These are phyloP conservation scores for Uropetala carovei DNA, from an alignment of 2,888 invertebrate genomes.

Conservation along the genomic window DNA sequence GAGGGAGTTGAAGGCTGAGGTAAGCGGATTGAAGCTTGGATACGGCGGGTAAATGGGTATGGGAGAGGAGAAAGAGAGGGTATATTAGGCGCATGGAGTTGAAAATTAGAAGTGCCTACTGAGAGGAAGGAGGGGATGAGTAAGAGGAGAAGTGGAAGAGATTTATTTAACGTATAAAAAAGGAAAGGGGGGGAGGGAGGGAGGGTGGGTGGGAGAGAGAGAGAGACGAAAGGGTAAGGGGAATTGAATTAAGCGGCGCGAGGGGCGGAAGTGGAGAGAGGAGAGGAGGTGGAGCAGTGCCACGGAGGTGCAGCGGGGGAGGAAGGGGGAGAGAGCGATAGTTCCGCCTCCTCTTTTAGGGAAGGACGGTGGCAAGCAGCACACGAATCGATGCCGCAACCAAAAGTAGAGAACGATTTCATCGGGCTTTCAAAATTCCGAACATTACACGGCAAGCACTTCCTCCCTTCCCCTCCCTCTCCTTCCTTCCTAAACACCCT, in stretches of 20 bases:
- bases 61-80: background rate
- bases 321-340: conserved; percentile 66
- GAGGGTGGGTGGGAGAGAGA: conserved; percentile 65
- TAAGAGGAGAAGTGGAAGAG: background rate
- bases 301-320: conserved; percentile 67
- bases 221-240: too few species aligned
- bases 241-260: too few species aligned
- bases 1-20: background rate
- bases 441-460: background rate
- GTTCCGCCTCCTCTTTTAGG: background rate
- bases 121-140: background rate
- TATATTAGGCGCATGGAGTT: background rate
- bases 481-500: conserved; percentile 26
- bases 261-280: conserved; percentile 45
- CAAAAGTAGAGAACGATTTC: conserved; percentile 20
- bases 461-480: background rate
- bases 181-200: conserved; percentile 51
- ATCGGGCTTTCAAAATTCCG: background rate
- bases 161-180: background rate
- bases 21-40: background rate
- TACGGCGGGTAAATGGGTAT: background rate
- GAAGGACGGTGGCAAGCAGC: background rate
- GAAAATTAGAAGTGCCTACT: conserved; percentile 11
- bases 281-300: conserved; percentile 61
- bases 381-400: conserved; percentile 26